Percentiles rank a stretch among this genome's conserved stretches.
Evolutionary conservation across 2,888 invertebrate genomes (phyloP).

Genomic region (Bibio marci): DNA sequence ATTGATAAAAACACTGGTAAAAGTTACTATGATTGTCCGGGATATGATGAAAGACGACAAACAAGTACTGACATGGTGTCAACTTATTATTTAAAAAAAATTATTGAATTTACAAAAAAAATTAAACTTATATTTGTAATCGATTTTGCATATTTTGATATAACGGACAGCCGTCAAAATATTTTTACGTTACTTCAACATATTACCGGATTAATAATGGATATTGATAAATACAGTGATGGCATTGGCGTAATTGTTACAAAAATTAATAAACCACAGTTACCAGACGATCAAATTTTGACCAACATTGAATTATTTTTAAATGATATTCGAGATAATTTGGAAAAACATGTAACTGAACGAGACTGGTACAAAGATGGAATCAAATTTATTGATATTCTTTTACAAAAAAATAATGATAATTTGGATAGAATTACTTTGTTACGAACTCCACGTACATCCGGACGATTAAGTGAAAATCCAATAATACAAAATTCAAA

Average conservation of each 20-base stretch:
- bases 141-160: conserved; percentile 13
- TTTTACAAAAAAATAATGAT: background rate
- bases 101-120: conserved; percentile 11
- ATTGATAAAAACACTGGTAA: conserved; percentile 1
- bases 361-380: conserved; percentile 1
- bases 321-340: too few relatives aligned
- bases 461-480: too few relatives aligned
- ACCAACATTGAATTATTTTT: too few relatives aligned
- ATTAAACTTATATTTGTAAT: conserved; percentile 16
- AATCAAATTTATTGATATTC: background rate
- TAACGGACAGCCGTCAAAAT: background rate
- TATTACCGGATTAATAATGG: conserved; percentile 3
- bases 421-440: conserved; percentile 2
- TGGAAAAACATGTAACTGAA: background rate
- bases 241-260: conserved; percentile 8
- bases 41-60: conserved; percentile 10
- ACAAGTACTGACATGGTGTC: conserved; percentile 15
- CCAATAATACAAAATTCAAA: background rate
- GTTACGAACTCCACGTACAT: conserved; percentile 3
- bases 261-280: background rate
- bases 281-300: too few relatives aligned
- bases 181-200: conserved; percentile 1
- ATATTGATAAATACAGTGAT: conserved; percentile 4
- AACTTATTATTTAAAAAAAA: conserved; percentile 17
- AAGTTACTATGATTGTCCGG: conserved; percentile 9